Base-by-base conservation (phyloP, 2,113 vertebrate species). In the Paradisaea rubra region DNA sequence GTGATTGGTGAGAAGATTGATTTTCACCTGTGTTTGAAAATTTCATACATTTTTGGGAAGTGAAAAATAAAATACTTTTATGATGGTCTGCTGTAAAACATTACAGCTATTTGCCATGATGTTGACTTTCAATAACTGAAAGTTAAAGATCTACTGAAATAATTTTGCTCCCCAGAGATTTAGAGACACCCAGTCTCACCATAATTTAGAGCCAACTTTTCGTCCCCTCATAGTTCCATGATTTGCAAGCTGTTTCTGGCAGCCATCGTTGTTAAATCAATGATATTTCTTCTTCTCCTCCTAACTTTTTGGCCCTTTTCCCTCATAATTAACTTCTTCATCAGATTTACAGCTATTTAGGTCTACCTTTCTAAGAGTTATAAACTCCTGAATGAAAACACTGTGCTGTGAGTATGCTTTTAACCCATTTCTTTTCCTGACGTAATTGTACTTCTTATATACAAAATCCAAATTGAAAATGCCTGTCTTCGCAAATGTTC, bases 171-270 rank as follows among this genome's bases (percentile, higher is more conserved):
- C 93, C 56, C 42, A 86, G 89, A 98, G 97, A 98, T 98, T 98
- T 98, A 98, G 91, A 98, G 96, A 91, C 88, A 97, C 95, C 95
- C 79, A 93, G 95, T 94, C 59, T 92, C 57, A 86, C 90, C 87
- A 96, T 98, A 97, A 98, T 97, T 98, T 96, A 97, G 94, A 96
- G 91, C 88, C 92, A 94, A 95, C 95, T 97, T 97, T 97, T 97
- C 16, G 52, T 97, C 89, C 94, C 86, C 1, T 47, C 54, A 20
- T 63, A 97, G 88, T 96, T 95, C 93, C 81, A 94, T 97, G 97
- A 98, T 98, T 98, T 98, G 97, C 96, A 97, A 97, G 90, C 96
- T 95, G 86, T 97, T 97, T 97, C 96, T 97, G 97, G 95, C 96
- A 97, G 95, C 95, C 93, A 73, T 96, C 7, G 37, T 96, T 86